A percentile compares a stretch with the other conserved stretches of the same genome.
Conservation (phyloP, 2,113 vertebrate species). For the Cryptomyrus ogoouensis region DNA sequence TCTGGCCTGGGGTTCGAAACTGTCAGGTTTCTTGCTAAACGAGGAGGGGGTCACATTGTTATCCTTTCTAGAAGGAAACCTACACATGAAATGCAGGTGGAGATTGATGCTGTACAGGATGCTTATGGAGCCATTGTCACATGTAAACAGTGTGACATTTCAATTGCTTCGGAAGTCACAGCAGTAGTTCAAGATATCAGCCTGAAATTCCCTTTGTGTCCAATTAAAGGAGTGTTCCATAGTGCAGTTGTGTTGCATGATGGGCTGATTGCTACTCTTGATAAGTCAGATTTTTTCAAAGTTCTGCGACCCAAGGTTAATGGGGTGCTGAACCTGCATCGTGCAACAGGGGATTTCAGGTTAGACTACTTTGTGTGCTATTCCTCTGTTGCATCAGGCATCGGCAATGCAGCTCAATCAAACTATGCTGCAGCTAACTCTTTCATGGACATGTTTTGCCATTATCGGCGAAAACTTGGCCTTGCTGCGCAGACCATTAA, state of each 20-base stretch:
- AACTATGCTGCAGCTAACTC: constrained; percentile 79
- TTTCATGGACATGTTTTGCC: constrained; percentile 73
- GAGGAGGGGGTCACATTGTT: constrained; percentile 61
- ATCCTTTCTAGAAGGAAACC: constrained; percentile 66
- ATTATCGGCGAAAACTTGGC: constrained; percentile 67
- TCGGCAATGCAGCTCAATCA: constrained; percentile 69
- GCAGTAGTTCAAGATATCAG: constrained; percentile 50
- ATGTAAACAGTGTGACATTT: constrained; percentile 63
- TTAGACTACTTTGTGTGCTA: constrained; percentile 82
- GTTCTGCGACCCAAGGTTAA: constrained; percentile 76
- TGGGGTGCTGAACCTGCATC: constrained; percentile 72
- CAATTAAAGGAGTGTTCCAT: constrained; percentile 75
- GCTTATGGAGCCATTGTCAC: constrained; percentile 48
- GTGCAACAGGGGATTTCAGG: constrained; percentile 55
- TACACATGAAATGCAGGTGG: constrained; percentile 51
- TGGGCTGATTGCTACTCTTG: constrained; percentile 60
- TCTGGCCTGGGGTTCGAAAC: constrained; percentile 80
- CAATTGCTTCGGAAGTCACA: constrained; percentile 47
- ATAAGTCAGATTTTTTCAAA: constrained; percentile 63
- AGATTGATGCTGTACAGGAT: constrained; percentile 57
- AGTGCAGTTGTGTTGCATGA: constrained; percentile 74
- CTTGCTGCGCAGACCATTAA: constrained; percentile 74
- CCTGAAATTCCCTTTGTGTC: constrained; percentile 49
- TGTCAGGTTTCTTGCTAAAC: constrained; percentile 70
- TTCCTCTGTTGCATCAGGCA: constrained; percentile 70